Base-by-base conservation (phyloP, 2,888 invertebrate genomes). In the Coelopa pilipes region DNA sequence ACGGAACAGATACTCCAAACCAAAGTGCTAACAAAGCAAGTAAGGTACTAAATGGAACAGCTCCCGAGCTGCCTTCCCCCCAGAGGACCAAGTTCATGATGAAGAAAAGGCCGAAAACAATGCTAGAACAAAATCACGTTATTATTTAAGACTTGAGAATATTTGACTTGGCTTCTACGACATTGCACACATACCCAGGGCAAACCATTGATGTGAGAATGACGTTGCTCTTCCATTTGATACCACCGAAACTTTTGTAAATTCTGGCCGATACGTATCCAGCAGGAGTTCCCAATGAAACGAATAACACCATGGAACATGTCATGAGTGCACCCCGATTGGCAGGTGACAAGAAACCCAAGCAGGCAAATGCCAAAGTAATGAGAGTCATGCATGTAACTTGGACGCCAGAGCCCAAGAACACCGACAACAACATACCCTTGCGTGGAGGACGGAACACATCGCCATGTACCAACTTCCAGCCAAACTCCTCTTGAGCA, bases 311-410 rank as follows among this genome's bases (percentile, higher is more conserved):
- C 90, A 99, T 92, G 45, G 97, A 94, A 86, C 98, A 99, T 0
- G 99, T 99, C 98, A 99, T 99, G 75, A 99, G 89, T 0, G 98
- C 97, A 11, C 99, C 99, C 82, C 99, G 93, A 89, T 99, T 99
- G 5, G 99, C 99, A 0, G 99, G 99, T 12, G 98, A 99, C 73
- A 99, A 90, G 89, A 99, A 99, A 72, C 99, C 99, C 78, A 99
- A 91, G 87, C 99, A 99, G n/a, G 99, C 99, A 89, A 99, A 99
- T 17, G 96, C 97, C 74, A 99, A 89, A 0, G 99, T 99, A 70
- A 99, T 94, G 69, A 98, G 89, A 0, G 96, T 93, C 98, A 99
- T 99, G 84, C 94, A 96, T 84, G 98, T 94, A 12, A 91, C 96
- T 91, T 99, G 99, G 19, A 96, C 92, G 21, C 99, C 99, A 62